These are phyloP conservation scores for Papilio helenus DNA, from an alignment of 1,140 invertebrate species.

Conservation along the genomic window DNA sequence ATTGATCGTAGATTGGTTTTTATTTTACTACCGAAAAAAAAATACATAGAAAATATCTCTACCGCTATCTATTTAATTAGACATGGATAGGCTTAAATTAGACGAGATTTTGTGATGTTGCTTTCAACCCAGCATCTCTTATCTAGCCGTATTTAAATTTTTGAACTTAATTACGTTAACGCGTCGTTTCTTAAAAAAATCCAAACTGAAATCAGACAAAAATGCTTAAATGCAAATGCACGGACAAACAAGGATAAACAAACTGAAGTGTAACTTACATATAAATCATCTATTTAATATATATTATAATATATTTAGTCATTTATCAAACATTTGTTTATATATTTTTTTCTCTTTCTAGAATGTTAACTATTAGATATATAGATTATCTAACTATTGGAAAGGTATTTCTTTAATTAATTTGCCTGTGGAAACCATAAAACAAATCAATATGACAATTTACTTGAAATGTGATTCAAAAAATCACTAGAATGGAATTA, in stretches of 20 bases:
- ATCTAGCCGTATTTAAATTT: constrained; percentile 22
- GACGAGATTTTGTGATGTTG: not conserved
- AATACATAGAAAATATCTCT: constrained; percentile 12
- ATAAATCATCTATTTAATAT: too few relatives aligned
- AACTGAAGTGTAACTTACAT: not conserved
- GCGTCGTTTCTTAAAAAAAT: not conserved
- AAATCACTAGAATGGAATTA: constrained; percentile 68
- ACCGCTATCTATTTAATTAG: constrained; percentile 28
- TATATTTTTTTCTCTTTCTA: too few relatives aligned
- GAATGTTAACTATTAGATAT: too few relatives aligned
- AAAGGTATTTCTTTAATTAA: not conserved
- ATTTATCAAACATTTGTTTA: too few relatives aligned
- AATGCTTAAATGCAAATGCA: not conserved
- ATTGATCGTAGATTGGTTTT: not conserved
- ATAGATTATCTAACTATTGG: not conserved
- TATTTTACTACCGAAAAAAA: constrained; percentile 13
- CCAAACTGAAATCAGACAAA: constrained; percentile 1
- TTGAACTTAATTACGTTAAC: not conserved
- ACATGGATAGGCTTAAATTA: constrained; percentile 16
- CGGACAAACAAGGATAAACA: not conserved
- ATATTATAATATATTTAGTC: too few relatives aligned
- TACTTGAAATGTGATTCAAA: constrained; percentile 61
- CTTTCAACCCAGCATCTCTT: not conserved
- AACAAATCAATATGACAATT: constrained; percentile 66
- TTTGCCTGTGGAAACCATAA: constrained; percentile 20